Evolutionary conservation across 2,113 vertebrate species (phyloP).

Genomic region (Coracopsis vasa): DNA sequence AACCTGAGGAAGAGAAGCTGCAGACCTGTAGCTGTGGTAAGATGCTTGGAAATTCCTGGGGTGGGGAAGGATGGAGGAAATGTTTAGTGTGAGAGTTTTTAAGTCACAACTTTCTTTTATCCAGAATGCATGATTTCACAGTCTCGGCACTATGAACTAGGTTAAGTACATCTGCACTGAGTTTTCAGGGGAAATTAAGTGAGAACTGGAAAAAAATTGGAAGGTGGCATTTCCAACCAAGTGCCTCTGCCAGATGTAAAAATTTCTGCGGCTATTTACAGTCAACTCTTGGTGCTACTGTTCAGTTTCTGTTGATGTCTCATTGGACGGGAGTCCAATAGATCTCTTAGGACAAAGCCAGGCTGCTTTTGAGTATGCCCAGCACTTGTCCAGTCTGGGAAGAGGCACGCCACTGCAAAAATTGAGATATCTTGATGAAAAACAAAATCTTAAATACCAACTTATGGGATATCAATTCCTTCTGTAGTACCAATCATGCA

Average conservation of each 20-base stretch:
- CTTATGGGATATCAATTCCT: not conserved
- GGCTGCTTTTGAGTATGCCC: not conserved
- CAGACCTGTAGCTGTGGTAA: not conserved
- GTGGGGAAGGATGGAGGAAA: not conserved
- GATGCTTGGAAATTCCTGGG: not conserved
- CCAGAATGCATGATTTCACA: not conserved
- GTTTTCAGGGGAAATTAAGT: not conserved
- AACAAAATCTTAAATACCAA: not conserved
- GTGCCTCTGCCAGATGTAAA: not conserved
- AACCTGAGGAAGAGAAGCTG: not conserved
- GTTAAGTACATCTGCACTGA: not conserved
- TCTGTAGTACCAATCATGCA: not conserved
- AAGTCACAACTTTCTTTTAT: not conserved
- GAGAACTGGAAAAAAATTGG: not conserved
- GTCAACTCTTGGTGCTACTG: not conserved
- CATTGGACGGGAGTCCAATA: not conserved
- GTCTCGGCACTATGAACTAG: not conserved
- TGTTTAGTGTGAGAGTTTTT: not conserved
- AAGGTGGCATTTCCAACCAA: not conserved
- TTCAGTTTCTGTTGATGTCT: not conserved
- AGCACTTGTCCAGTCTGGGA: not conserved
- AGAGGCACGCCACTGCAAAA: not conserved
- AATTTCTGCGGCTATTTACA: not conserved
- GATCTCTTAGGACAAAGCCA: not conserved
- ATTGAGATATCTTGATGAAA: not conserved